Evolutionary conservation across 2,888 invertebrate species (phyloP), one percentile per base, ranked within the genome.

Genomic region (Apoda limacodes): DNA sequence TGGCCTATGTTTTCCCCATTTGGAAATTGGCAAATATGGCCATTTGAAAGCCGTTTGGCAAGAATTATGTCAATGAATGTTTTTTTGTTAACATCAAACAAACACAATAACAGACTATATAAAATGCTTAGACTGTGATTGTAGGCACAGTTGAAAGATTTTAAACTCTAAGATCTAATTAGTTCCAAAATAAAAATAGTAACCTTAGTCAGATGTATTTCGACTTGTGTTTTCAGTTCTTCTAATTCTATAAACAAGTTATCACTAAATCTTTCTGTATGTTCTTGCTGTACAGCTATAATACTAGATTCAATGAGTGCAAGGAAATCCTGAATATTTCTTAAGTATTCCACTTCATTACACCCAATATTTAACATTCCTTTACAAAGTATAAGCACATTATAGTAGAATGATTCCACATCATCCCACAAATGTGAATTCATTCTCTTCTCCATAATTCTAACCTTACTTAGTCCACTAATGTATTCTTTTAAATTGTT

Each of bases 391-490:
- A 54, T 45, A 10, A 62, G 23, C 1, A 75, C 45, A 51, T 61
- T 50, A 13, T 40, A 39, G 47, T 52, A 76, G 45, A 81, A 71
- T 5, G 53, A 41, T 45, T 78, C 66, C 1, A 62, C 56, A 45
- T 81, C 75, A 48, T 72, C 57, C 71, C 76, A 81, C n/a, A 82
- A 44, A 17, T 65, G 63, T 22, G 54, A 52, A 46, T 78, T 80
- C 44, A 68, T 55, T 37, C 62, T 59, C 44, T 80, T 80, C 37
- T 75, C 71, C 22, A 59, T 57, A 23, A 69, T 56, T 35, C 55
- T 61, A 9, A 71, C 63, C 37, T 44, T 46, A 11, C 76, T 76
- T 30, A 78, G 48, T 4, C 49, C 50, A 23, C 37, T 42, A 4
- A 78, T 30, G 45, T 68, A 80, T 7, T 53, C 53, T 25, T 58